phyloP scores from a whole-genome alignment of 2,113 vertebrate genomes.

The mouse (Mus musculus) region DNA sequence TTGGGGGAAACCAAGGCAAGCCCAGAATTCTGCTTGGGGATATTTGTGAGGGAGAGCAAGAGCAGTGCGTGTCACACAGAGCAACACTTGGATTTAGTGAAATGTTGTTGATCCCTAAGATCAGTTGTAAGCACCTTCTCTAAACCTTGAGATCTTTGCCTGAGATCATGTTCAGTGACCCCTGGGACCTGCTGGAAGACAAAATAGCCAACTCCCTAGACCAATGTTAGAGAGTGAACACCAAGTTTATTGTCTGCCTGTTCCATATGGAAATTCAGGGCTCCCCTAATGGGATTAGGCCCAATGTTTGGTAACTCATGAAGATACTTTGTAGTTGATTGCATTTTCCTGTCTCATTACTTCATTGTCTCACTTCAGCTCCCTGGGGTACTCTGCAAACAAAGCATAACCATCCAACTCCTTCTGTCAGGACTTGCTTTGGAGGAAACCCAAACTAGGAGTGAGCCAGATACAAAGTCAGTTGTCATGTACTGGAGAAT shows the following conservation, averaged over 20 bases:
- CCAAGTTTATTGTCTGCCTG: neutral
- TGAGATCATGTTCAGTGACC: neutral
- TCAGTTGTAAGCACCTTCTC: neutral
- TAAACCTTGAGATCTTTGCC: neutral
- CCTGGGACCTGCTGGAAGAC: neutral
- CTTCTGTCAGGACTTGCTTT: neutral
- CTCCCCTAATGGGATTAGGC: rapidly evolving
- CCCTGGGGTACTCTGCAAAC: neutral
- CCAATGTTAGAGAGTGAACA: neutral
- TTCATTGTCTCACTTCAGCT: neutral
- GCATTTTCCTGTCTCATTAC: neutral
- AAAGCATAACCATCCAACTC: neutral
- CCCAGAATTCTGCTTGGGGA: neutral
- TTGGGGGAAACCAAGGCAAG: neutral
- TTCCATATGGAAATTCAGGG: neutral
- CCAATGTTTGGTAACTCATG: neutral
- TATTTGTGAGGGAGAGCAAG: neutral
- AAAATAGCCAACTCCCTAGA: neutral
- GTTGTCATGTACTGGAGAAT: neutral
- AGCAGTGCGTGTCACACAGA: neutral
- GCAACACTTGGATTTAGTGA: neutral
- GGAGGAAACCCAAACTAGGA: slow-evolving; percentile 1
- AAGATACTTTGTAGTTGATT: neutral
- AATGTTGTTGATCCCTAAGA: neutral
- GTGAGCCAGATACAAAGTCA: slow-evolving; percentile 10